phyloP scores from a whole-genome alignment of 35 echinoderm and acorn worm genomes.

The Apostichopus parvimensis region DNA sequence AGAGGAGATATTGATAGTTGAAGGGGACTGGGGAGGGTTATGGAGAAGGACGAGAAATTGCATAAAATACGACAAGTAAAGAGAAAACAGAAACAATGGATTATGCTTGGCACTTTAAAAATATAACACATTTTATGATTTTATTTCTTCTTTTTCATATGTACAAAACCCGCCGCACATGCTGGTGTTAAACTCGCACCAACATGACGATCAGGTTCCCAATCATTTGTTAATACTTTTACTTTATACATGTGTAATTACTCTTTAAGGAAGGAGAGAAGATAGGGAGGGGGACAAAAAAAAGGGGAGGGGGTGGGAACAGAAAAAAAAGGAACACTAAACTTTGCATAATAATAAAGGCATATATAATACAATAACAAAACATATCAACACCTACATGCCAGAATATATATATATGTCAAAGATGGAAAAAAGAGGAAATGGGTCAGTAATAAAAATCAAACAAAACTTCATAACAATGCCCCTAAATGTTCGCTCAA shows the following conservation, averaged over 20 bases:
- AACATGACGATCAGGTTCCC: neutral
- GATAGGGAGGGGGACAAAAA: too few relatives aligned
- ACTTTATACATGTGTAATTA: slow-evolving; percentile 37
- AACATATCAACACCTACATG: slow-evolving; percentile 28
- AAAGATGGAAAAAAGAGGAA: neutral
- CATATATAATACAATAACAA: slow-evolving; percentile 27
- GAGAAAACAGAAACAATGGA: neutral
- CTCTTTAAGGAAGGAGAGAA: neutral
- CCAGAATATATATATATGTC: slow-evolving; percentile 6
- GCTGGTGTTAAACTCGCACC: neutral
- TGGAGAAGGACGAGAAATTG: too few relatives aligned
- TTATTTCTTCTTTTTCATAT: neutral
- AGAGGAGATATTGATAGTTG: too few relatives aligned
- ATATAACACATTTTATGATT: slow-evolving; percentile 52
- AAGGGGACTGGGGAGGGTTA: too few relatives aligned
- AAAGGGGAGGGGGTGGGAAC: too few relatives aligned
- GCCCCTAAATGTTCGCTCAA: neutral
- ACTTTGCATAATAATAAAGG: slow-evolving; percentile 39
- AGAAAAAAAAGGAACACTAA: neutral
- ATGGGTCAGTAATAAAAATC: neutral
- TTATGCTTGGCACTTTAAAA: slow-evolving; percentile 59
- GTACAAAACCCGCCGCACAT: neutral
- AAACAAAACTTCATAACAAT: neutral
- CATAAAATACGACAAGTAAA: neutral
- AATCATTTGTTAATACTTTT: neutral